Conservation (phyloP, 2,888 invertebrate species). For the Proisotoma minuta region DNA sequence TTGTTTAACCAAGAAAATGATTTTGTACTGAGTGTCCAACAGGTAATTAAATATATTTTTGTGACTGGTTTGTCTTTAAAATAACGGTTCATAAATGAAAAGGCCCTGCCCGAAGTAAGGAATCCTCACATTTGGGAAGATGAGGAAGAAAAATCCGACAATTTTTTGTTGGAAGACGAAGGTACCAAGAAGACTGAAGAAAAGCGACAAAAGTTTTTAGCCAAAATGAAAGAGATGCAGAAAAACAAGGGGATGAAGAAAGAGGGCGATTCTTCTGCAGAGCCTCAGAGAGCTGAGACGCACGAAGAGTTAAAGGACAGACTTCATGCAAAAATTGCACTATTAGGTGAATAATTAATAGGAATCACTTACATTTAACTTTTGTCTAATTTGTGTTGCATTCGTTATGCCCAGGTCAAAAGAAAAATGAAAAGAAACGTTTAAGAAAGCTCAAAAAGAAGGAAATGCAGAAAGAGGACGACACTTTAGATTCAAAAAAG, state of each 20-base stretch:
- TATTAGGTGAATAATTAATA: slow-evolving; percentile 28
- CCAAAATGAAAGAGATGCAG: slow-evolving; percentile 16
- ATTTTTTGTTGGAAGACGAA: slow-evolving; percentile 17
- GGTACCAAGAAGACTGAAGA: slow-evolving; percentile 4
- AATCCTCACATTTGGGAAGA: slow-evolving; percentile 19
- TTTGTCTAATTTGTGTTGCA: background rate
- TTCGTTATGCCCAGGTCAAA: slow-evolving; percentile 22
- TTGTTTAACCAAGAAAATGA: slow-evolving; percentile 20
- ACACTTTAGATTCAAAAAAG: slow-evolving; percentile 30
- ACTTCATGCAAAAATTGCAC: slow-evolving; percentile 33
- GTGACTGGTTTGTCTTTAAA: background rate
- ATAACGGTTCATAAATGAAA: slow-evolving; percentile 1
- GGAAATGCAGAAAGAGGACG: slow-evolving; percentile 11
- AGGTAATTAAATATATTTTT: background rate
- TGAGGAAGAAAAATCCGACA: slow-evolving; percentile 24
- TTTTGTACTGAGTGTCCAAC: slow-evolving; percentile 15
- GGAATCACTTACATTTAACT: background rate
- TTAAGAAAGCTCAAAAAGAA: slow-evolving; percentile 31
- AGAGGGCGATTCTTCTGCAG: slow-evolving; percentile 2
- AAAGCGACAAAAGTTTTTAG: slow-evolving; percentile 19
- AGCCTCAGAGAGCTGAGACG: slow-evolving; percentile 11
- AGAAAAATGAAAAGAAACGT: slow-evolving; percentile 26
- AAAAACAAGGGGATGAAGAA: slow-evolving; percentile 16
- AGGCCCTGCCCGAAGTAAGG: slow-evolving; percentile 27
- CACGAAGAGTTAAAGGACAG: slow-evolving; percentile 37